Evolutionary conservation across 2,113 vertebrate species (phyloP), one percentile per base, ranked within the genome.

Genomic region (Puffinus mauretanicus): DNA sequence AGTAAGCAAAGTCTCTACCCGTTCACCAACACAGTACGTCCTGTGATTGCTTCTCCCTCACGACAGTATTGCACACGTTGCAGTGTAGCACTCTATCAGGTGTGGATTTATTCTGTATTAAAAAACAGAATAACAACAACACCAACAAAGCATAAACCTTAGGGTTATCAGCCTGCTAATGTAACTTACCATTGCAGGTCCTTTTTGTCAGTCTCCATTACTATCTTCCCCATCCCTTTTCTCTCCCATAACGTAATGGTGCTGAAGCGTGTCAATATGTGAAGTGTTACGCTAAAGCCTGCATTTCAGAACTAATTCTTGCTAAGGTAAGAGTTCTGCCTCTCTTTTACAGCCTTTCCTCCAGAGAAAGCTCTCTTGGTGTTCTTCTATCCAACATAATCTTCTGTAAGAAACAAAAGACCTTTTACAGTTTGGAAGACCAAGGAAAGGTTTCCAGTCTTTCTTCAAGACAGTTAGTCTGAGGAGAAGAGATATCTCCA

Each of bases 1-100:
- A 52, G 32, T 54, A 58, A 71, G 51, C n/a, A 62, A 62, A 87
- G 16, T 29, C 19, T 84, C 51, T 38, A 38, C 7, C 26, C 2
- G 1, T 40, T 64, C 78, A 46, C 34, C 40, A 73, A 40, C 17
- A 79, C 42, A 46, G 5, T 58, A 7, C 16, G 40, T 16, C 46
- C 69, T 55, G 46, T 15, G 51, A 47, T 27, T 52, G n/a, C 34
- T 67, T 57, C 65, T 90, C 36, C 34, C 24, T 82, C 49, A 52
- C 0, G 0, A 72, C 40, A 52, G 15, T 13, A 82, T 30, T 18
- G 19, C 17, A 83, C 8, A 24, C 7, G 4, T 19, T 10, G 8
- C 51, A 78, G 34, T 10, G n/a, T 38, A 64, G 57, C 38, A 44
- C 26, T 52, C 77, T 13, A 16, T 11, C 47, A 72, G 9, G 16